phyloP scores from a whole-genome alignment of 2,888 invertebrate genomes.

The Brassicogethes aeneus region DNA sequence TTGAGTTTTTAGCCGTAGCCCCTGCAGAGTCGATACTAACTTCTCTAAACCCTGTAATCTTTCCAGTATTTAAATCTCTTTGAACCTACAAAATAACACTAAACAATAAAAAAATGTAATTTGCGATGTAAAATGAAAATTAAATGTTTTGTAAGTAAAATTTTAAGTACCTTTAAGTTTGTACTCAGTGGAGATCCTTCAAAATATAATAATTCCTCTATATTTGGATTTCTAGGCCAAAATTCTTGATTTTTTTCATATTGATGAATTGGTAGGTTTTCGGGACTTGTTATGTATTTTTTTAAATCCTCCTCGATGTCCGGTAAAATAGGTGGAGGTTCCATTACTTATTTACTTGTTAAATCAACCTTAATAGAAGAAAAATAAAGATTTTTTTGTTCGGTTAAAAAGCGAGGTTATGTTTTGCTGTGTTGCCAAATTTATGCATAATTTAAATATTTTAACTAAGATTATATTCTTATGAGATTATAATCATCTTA shows the following conservation, averaged over 20 bases:
- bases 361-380: background rate
- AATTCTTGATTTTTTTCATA: constrained; percentile 59
- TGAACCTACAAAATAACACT: constrained; percentile 45
- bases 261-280: constrained; percentile 63
- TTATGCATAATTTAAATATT: no score
- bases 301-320: constrained; percentile 55
- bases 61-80: constrained; percentile 67
- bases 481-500: no score
- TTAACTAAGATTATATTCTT: no score
- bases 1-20: constrained; percentile 61
- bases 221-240: constrained; percentile 50
- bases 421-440: background rate
- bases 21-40: constrained; percentile 49
- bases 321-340: constrained; percentile 39
- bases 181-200: constrained; percentile 45
- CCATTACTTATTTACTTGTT: no score
- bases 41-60: constrained; percentile 62
- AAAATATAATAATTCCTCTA: constrained; percentile 44
- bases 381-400: background rate
- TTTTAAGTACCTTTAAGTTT: constrained; percentile 41
- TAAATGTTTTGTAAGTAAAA: background rate
- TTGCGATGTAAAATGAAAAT: background rate
- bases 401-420: constrained; percentile 1
- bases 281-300: constrained; percentile 57
- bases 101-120: background rate